Percentiles rank a stretch among this genome's conserved stretches.
These are phyloP conservation scores for Drosophila subquinaria DNA, from an alignment of 2,888 invertebrate genomes.

Conservation along the genomic window DNA sequence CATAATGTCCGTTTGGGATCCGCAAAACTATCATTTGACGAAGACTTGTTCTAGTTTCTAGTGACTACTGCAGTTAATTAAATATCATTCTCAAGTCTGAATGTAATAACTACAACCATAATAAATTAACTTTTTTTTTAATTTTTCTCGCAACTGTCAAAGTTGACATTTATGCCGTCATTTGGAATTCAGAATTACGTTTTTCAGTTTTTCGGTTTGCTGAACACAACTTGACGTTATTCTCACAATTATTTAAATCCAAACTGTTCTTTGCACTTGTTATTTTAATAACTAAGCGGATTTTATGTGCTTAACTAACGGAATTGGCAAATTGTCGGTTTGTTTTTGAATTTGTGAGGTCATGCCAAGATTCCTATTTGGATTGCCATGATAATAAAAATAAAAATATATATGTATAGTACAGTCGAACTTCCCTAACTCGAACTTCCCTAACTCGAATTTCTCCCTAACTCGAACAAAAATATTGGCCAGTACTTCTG, in stretches of 20 bases:
- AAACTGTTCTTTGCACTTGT: constrained; percentile 53
- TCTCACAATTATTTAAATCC: constrained; percentile 53
- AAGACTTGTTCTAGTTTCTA: neutral
- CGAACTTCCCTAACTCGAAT: no score
- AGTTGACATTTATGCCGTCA: constrained; percentile 55
- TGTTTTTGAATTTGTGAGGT: constrained; percentile 51
- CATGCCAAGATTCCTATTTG: constrained; percentile 50
- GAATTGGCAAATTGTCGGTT: constrained; percentile 34
- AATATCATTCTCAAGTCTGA: constrained; percentile 24
- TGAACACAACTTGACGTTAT: constrained; percentile 40
- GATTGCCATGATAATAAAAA: constrained; percentile 49
- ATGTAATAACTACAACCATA: constrained; percentile 38
- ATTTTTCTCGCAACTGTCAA: constrained; percentile 50
- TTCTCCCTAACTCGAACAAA: no score
- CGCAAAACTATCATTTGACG: no score
- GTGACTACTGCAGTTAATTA: constrained; percentile 9
- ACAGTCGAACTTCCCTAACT: no score
- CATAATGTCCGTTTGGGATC: no score
- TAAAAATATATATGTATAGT: no score
- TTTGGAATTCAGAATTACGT: constrained; percentile 11
- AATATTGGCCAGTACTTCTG: no score
- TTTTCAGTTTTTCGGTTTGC: constrained; percentile 27
- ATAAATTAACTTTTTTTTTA: constrained; percentile 2
- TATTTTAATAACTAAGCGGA: constrained; percentile 52
- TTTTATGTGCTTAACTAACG: constrained; percentile 59